These are phyloP conservation scores for Druon quercuslanigerum DNA, from an alignment of 1,140 invertebrate genomes.

Conservation along the genomic window DNA sequence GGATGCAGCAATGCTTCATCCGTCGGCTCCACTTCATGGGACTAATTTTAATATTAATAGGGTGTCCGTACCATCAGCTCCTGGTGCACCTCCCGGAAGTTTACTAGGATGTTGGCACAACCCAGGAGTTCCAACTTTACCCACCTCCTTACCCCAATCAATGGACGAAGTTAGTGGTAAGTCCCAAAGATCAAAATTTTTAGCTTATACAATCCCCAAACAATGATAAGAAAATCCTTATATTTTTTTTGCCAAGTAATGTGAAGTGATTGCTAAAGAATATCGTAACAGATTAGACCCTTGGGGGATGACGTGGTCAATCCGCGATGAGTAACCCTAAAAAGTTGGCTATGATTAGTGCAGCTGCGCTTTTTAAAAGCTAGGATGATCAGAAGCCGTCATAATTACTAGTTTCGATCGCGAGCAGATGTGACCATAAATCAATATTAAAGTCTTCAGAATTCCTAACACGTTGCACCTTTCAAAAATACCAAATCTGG, in stretches of 20 bases:
- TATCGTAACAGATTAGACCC: slow-evolving; percentile 10
- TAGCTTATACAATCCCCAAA: too few relatives aligned
- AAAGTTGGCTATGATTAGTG: slow-evolving; percentile 1
- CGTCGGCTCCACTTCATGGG: slow-evolving; percentile 58
- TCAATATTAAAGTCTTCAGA: not conserved
- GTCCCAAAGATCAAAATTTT: slow-evolving; percentile 13
- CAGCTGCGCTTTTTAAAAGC: slow-evolving; percentile 17
- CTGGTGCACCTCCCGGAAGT: slow-evolving; percentile 60
- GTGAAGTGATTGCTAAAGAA: not conserved
- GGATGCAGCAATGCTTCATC: slow-evolving; percentile 72
- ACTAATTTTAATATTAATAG: slow-evolving; percentile 62
- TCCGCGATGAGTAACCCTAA: slow-evolving; percentile 22
- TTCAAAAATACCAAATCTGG: too few relatives aligned
- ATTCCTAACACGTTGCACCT: not conserved
- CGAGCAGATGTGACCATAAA: slow-evolving; percentile 5
- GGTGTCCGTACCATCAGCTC: slow-evolving; percentile 57
- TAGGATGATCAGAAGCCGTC: slow-evolving; percentile 10
- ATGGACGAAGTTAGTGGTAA: slow-evolving; percentile 73
- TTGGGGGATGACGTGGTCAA: slow-evolving; percentile 8
- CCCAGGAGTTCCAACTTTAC: slow-evolving; percentile 56
- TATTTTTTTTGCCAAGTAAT: slow-evolving; percentile 28
- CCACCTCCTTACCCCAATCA: slow-evolving; percentile 58
- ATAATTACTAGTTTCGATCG: slow-evolving; percentile 10
- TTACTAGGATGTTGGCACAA: slow-evolving; percentile 66
- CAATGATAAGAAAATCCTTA: not conserved